Percentiles rank a stretch among this genome's conserved stretches.
Evolutionary conservation across 2,113 vertebrate genomes (phyloP).

Genomic region (Melospiza georgiana): DNA sequence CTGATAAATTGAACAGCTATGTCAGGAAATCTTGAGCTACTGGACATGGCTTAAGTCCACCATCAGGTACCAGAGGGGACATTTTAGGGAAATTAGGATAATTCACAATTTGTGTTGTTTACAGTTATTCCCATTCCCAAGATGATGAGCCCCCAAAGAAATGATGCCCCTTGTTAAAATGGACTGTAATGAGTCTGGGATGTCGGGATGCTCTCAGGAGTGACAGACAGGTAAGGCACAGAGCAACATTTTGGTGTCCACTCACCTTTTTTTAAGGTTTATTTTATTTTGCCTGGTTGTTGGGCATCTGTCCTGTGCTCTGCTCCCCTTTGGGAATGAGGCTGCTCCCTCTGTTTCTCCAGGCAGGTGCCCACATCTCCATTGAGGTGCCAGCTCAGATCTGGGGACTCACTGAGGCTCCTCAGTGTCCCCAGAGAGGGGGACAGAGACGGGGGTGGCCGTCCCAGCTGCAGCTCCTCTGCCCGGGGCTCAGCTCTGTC

Average conservation of each 20-base stretch:
- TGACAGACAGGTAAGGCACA: neutral
- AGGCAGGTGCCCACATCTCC: accelerated
- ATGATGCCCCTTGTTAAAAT: neutral
- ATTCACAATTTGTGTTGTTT: neutral
- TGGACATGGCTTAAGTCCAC: neutral
- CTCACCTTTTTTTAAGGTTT: neutral
- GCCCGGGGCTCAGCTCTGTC: accelerated
- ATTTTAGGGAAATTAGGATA: neutral
- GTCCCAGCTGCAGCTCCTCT: neutral
- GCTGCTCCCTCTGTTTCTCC: neutral
- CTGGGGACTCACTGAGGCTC: accelerated
- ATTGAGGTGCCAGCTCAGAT: neutral
- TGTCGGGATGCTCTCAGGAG: neutral
- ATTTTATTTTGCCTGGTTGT: neutral
- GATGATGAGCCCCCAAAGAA: neutral
- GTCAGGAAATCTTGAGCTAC: neutral
- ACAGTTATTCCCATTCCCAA: neutral
- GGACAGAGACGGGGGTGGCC: accelerated
- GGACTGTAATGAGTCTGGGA: neutral
- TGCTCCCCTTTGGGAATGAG: neutral
- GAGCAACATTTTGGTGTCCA: neutral
- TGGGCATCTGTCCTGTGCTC: neutral
- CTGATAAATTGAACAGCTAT: neutral
- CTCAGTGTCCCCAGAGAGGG: accelerated
- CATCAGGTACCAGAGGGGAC: neutral